Percentiles rank a stretch among this genome's conserved stretches.
Evolutionary conservation across 2,888 invertebrate genomes (phyloP).

Genomic region (Drosophila demipolita): DNA sequence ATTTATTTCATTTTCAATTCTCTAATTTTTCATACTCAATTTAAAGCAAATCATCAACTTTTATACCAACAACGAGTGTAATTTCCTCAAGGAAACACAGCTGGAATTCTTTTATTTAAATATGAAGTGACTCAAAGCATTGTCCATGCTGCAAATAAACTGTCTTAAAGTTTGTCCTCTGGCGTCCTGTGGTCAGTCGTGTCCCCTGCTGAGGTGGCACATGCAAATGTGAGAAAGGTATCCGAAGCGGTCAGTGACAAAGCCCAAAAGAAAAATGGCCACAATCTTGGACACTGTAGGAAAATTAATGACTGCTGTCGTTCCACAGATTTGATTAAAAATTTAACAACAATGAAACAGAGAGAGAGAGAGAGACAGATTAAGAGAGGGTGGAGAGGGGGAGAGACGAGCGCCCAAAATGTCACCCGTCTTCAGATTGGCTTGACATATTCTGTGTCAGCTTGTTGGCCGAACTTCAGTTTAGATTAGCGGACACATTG

Average conservation of each 20-base stretch:
- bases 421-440: constrained; percentile 65
- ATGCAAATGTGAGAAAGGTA: constrained; percentile 59
- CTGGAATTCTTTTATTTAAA: not conserved
- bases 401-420: constrained; percentile 34
- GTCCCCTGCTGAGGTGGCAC: constrained; percentile 1
- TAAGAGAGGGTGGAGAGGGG: not conserved
- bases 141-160: constrained; percentile 17
- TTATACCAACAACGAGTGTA: not conserved
- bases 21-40: no score
- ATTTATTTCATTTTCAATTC: not conserved
- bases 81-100: constrained; percentile 15
- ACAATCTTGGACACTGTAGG: constrained; percentile 53
- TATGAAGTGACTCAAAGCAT: constrained; percentile 13
- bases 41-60: not conserved
- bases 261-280: constrained; percentile 56
- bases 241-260: constrained; percentile 32
- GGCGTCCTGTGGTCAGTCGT: constrained; percentile 39
- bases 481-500: constrained; percentile 15
- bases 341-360: constrained; percentile 43
- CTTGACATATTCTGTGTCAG: constrained; percentile 60
- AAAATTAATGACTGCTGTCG: constrained; percentile 62
- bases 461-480: constrained; percentile 30
- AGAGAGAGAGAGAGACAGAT: no score
- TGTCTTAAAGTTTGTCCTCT: constrained; percentile 5
- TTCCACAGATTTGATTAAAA: constrained; percentile 63